These are phyloP conservation scores for Ataeniobius toweri DNA, from an alignment of 2,797 vertebrate species.

Conservation along the genomic window DNA sequence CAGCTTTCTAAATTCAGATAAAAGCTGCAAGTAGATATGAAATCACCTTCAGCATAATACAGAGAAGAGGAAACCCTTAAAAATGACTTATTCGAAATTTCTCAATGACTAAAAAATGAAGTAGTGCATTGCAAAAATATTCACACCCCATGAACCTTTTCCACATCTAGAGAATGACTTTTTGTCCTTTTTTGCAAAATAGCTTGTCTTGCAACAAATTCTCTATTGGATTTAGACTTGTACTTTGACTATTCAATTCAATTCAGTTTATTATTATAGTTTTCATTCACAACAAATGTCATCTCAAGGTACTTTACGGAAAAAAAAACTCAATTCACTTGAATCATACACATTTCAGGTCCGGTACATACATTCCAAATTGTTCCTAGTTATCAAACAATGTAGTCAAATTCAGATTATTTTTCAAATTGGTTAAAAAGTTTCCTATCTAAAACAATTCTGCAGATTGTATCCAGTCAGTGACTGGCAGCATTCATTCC, in stretches of 20 bases:
- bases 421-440: no score
- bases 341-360: no score
- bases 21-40: not conserved
- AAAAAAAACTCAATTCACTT: no score
- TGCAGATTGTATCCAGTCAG: no score
- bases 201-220: not conserved
- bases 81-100: not conserved
- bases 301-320: not conserved
- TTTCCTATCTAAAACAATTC: no score
- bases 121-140: not conserved
- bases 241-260: not conserved
- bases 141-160: not conserved
- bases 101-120: not conserved
- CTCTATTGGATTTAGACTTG: not conserved
- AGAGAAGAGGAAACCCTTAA: not conserved
- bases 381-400: no score
- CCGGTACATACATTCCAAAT: no score
- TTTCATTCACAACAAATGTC: not conserved
- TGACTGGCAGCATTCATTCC: no score
- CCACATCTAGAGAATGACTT: not conserved
- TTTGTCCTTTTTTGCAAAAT: not conserved
- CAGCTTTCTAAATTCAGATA: constrained; percentile 15
- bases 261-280: not conserved
- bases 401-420: no score
- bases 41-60: not conserved